A percentile compares a stretch with the other conserved stretches of the same genome.
Evolutionary conservation across 2,888 invertebrate species (phyloP).

Genomic region (Eristalis arbustorum): DNA sequence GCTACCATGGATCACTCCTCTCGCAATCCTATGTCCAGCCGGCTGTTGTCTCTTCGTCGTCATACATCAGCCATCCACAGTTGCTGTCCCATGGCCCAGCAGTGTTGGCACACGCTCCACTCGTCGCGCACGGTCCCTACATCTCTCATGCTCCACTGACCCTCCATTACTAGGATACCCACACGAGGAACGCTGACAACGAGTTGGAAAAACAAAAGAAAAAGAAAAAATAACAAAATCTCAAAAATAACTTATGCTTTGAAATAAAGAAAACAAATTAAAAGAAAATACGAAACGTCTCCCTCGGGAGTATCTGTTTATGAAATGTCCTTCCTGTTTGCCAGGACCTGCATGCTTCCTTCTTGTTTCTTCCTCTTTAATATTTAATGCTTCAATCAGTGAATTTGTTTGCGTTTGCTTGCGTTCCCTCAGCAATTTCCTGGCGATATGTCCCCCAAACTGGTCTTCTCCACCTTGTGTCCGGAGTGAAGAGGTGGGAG

Average conservation of each 20-base stretch:
- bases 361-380: neutral
- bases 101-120: constrained; percentile 13
- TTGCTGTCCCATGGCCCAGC: constrained; percentile 30
- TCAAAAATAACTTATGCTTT: constrained; percentile 1
- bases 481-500: no score
- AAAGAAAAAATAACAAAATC: neutral
- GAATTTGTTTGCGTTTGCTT: neutral
- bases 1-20: constrained; percentile 75
- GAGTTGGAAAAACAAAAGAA: neutral
- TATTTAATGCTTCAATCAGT: neutral
- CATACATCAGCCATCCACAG: constrained; percentile 61
- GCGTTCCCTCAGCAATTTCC: neutral
- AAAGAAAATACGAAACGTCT: neutral
- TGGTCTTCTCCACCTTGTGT: no score
- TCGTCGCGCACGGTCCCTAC: constrained; percentile 65
- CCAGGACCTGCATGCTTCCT: neutral
- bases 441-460: no score
- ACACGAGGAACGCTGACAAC: neutral
- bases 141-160: constrained; percentile 72
- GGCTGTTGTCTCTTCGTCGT: constrained; percentile 73
- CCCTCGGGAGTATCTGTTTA: neutral
- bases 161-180: constrained; percentile 64
- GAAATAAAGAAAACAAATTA: constrained; percentile 9
- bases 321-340: neutral
- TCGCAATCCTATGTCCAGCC: constrained; percentile 76